A percentile compares a stretch with the other conserved stretches of the same genome.
Evolutionary conservation across 2,113 vertebrate genomes (phyloP).

Genomic region (Neolamprologus sp.): DNA sequence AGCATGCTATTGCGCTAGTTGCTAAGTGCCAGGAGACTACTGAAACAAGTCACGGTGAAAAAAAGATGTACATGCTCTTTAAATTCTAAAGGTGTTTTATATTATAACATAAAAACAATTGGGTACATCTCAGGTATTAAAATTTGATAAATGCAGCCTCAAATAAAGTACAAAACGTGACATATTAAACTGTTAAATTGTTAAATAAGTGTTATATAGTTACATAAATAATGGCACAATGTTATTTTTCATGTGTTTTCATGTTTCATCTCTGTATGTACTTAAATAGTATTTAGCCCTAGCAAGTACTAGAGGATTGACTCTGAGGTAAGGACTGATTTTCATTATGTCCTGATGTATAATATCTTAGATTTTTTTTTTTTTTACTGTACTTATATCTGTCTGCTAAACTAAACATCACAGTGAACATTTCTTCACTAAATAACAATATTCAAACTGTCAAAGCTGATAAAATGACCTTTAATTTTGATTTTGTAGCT

Average conservation of each 20-base stretch:
- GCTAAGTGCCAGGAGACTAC: neutral
- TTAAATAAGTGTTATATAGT: neutral
- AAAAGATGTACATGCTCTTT: neutral
- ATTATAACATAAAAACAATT: neutral
- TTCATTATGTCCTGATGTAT: neutral
- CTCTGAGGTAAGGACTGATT: neutral
- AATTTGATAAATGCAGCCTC: neutral
- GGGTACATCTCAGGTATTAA: neutral
- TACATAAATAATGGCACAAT: neutral
- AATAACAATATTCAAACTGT: neutral
- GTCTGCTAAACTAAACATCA: neutral
- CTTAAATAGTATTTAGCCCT: neutral
- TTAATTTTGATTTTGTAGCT: neutral
- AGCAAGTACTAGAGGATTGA: accelerated
- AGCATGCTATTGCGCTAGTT: neutral
- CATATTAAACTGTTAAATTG: neutral
- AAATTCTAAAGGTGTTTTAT: neutral
- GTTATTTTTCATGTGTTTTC: neutral
- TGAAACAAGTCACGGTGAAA: neutral
- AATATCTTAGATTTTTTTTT: neutral
- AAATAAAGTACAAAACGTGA: neutral
- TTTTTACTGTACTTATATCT: neutral
- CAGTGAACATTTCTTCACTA: neutral
- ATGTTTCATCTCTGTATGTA: neutral
- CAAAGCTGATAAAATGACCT: neutral